Percentiles rank a stretch among this genome's conserved stretches.
Conservation (phyloP, 2,888 invertebrate genomes). For the Coenonympha glycerion region DNA sequence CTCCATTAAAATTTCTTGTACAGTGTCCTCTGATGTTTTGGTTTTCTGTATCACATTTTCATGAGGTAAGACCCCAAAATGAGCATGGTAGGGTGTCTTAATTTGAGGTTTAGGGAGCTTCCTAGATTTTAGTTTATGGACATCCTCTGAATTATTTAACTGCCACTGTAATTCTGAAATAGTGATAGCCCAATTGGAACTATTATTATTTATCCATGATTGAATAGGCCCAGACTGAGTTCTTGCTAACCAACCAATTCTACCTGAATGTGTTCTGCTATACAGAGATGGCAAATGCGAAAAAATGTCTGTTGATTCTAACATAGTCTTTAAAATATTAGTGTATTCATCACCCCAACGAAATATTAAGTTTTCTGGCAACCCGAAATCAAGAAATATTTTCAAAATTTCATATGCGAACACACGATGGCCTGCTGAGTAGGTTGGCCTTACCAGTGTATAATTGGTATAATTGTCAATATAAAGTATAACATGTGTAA, state of each 20-base stretch:
- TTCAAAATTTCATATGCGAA: slow-evolving; percentile 7
- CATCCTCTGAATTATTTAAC: neutral
- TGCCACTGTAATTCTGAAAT: neutral
- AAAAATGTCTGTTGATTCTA: neutral
- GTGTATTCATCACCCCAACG: neutral
- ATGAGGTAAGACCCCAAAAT: neutral
- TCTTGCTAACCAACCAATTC: neutral
- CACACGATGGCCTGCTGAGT: neutral
- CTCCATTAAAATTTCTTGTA: neutral
- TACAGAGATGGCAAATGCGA: neutral
- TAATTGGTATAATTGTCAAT: neutral
- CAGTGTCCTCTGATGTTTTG: neutral
- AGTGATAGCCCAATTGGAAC: neutral
- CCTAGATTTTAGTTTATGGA: neutral
- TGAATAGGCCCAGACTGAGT: neutral
- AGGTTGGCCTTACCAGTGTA: neutral
- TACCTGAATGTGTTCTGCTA: neutral
- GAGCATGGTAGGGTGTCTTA: neutral
- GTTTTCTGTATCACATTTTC: neutral
- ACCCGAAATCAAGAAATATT: slow-evolving; percentile 8
- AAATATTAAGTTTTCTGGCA: neutral
- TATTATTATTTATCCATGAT: neutral
- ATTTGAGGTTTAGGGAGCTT: neutral
- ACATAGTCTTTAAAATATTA: neutral
- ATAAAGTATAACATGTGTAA: neutral